These are phyloP conservation scores for Lasiurus cinereus DNA, from an alignment of 2,113 vertebrate genomes.

Conservation along the genomic window DNA sequence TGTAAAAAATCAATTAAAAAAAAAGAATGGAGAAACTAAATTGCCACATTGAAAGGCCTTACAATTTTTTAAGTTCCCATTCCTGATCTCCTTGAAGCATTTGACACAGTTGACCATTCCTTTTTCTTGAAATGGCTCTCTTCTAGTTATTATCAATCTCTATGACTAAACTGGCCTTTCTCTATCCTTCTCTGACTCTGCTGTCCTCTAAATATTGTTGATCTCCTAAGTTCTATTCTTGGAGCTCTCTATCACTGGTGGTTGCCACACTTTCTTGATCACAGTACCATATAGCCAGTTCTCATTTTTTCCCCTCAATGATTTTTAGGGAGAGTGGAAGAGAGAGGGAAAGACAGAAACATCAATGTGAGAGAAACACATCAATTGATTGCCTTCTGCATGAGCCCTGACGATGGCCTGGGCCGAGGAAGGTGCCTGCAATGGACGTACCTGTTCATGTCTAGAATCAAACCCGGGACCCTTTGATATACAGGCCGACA, in stretches of 20 bases:
- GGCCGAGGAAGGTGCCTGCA: too few relatives aligned
- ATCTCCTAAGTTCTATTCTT: neutral
- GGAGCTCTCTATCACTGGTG: neutral
- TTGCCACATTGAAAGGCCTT: neutral
- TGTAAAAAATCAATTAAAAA: too few relatives aligned
- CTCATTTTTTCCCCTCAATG: too few relatives aligned
- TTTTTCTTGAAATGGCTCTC: conserved; percentile 23
- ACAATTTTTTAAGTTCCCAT: neutral
- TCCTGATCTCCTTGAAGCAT: neutral
- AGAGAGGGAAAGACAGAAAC: too few relatives aligned
- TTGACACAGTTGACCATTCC: neutral
- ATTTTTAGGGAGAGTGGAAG: too few relatives aligned
- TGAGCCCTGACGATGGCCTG: too few relatives aligned
- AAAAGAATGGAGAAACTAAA: neutral
- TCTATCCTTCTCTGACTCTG: neutral
- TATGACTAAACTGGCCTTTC: neutral
- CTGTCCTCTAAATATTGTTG: neutral
- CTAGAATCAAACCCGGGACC: too few relatives aligned
- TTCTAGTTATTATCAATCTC: neutral
- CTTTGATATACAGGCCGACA: too few relatives aligned
- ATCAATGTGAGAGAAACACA: too few relatives aligned
- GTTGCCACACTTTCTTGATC: neutral
- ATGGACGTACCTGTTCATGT: too few relatives aligned
- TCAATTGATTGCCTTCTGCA: too few relatives aligned
- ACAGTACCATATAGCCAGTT: neutral